Conservation (phyloP, 1,140 invertebrate species). For the Parasteatoda tepidariorum region DNA sequence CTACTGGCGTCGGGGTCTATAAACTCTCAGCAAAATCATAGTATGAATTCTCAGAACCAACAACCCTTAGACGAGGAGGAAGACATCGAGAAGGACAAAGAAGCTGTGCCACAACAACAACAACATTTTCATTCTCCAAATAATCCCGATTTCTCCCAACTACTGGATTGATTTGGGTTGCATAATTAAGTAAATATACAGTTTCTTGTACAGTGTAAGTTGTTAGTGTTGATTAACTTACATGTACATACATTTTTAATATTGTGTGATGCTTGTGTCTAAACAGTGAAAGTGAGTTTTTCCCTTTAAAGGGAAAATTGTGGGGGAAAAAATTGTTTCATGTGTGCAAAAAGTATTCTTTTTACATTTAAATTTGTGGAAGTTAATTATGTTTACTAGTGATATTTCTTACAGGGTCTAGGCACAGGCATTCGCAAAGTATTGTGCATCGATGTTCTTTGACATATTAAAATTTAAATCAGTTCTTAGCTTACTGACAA, state of each 20-base stretch:
- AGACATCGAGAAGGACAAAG: conserved; percentile 36
- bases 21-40: conserved; percentile 19
- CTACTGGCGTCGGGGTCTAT: conserved; percentile 53
- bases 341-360: neutral
- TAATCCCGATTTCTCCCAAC: conserved; percentile 61
- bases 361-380: neutral
- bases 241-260: conserved; percentile 42
- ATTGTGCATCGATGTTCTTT: neutral
- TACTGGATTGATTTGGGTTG: conserved; percentile 53
- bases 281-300: neutral
- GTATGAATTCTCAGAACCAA: conserved; percentile 32
- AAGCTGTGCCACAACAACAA: conserved; percentile 25
- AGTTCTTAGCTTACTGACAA: neutral
- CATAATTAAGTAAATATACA: neutral
- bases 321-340: neutral
- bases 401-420: neutral
- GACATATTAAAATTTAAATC: neutral
- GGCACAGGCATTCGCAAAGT: neutral
- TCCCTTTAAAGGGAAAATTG: neutral
- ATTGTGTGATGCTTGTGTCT: conserved; percentile 41
- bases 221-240: conserved; percentile 52
- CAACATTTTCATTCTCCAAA: conserved; percentile 54
- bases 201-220: conserved; percentile 42
- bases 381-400: neutral
- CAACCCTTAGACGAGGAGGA: neutral